Evolutionary conservation across 2,888 invertebrate species (phyloP).

Genomic region (Falcaria lacertinaria): DNA sequence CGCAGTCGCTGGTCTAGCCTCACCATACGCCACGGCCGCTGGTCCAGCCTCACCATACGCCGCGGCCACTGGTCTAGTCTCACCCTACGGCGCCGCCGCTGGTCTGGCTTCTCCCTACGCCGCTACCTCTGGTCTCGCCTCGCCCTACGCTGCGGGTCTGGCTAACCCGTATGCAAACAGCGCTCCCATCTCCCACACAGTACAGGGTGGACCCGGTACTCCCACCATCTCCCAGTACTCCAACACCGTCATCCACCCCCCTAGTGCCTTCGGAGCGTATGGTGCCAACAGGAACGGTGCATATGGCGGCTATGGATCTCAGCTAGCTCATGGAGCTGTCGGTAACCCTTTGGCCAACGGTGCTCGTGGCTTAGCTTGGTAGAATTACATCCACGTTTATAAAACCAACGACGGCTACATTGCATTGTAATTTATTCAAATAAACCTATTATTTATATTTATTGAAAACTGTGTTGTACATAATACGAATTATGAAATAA

Average conservation of each 20-base stretch:
- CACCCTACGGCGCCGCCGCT: slow-evolving; percentile 15
- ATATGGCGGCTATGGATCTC: not conserved
- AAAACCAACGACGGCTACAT: not conserved
- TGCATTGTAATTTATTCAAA: not conserved
- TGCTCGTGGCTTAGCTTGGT: not conserved
- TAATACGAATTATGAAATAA: no score
- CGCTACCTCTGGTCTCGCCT: slow-evolving; percentile 10
- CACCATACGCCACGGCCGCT: slow-evolving; percentile 16
- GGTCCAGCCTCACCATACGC: slow-evolving; percentile 2
- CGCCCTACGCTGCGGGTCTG: slow-evolving; percentile 16
- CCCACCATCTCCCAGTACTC: slow-evolving; percentile 1
- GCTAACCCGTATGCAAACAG: slow-evolving; percentile 5
- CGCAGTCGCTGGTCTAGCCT: slow-evolving; percentile 22
- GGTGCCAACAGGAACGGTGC: not conserved
- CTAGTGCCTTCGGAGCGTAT: not conserved
- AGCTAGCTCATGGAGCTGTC: not conserved
- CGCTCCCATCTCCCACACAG: not conserved
- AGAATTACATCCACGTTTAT: not conserved
- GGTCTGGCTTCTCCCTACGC: slow-evolving; percentile 10
- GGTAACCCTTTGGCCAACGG: not conserved
- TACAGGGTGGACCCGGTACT: not conserved
- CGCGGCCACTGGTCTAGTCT: slow-evolving; percentile 8
- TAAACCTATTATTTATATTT: no score
- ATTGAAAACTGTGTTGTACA: no score
- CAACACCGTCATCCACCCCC: not conserved